Evolutionary conservation across 1,140 invertebrate species (phyloP).

Genomic region (Cecropterus lyciades): DNA sequence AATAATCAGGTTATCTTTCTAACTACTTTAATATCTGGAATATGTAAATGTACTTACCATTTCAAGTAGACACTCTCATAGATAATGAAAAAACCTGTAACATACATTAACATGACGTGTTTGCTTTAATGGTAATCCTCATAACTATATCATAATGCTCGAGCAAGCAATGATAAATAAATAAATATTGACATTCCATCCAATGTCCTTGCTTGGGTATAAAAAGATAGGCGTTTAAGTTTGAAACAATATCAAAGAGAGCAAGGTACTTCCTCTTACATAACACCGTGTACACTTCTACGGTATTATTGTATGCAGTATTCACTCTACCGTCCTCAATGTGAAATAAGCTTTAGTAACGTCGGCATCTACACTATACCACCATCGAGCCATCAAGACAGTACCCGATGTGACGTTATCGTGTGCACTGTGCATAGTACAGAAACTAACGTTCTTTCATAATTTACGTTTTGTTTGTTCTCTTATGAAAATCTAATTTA

Average conservation of each 20-base stretch:
- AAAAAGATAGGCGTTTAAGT: no score
- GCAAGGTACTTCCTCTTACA: no score
- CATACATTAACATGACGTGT: neutral
- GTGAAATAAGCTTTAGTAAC: constrained; percentile 29
- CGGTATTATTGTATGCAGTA: neutral
- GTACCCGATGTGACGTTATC: constrained; percentile 41
- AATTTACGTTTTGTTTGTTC: neutral
- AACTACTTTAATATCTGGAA: neutral
- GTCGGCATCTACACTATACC: constrained; percentile 25
- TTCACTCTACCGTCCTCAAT: constrained; percentile 12
- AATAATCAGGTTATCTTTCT: constrained; percentile 20
- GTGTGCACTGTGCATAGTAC: constrained; percentile 20
- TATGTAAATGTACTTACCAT: neutral
- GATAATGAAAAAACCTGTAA: neutral
- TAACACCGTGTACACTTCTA: neutral
- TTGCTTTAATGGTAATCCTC: neutral
- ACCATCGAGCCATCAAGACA: constrained; percentile 25
- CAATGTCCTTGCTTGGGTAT: no score
- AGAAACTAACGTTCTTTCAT: neutral
- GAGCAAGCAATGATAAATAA: no score
- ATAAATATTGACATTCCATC: no score
- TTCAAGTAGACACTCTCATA: neutral
- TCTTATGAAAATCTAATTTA: constrained; percentile 18
- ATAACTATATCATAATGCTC: neutral
- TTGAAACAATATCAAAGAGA: no score